Conservation (phyloP, 2,113 vertebrate genomes). For the Mormyrus iriodes region DNA sequence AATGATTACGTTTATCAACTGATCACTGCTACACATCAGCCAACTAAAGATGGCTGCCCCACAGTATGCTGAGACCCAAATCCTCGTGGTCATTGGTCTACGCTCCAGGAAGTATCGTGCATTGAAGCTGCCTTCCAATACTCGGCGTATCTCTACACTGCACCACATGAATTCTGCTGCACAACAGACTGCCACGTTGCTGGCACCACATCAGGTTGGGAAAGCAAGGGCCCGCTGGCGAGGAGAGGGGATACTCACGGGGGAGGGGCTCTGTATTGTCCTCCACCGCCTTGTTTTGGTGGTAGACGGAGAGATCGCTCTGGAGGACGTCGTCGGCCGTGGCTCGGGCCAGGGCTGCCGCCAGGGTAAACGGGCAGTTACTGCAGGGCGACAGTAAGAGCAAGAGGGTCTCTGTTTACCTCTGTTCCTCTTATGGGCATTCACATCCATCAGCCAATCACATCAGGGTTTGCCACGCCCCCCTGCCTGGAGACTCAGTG, state of each 20-base stretch:
- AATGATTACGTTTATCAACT: background rate
- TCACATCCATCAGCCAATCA: background rate
- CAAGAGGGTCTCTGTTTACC: background rate
- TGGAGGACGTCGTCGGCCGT: slow-evolving; percentile 84
- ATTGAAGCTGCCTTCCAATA: background rate
- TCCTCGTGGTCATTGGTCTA: background rate
- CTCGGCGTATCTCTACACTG: background rate
- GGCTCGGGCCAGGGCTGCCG: slow-evolving; percentile 84
- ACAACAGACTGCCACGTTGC: too few species aligned
- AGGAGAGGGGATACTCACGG: slow-evolving; percentile 64
- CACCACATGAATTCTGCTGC: background rate
- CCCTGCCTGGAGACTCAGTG: background rate
- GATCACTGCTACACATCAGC: background rate
- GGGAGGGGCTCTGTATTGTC: slow-evolving; percentile 78
- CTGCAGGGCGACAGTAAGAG: slow-evolving; percentile 50
- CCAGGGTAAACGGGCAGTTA: slow-evolving; percentile 93
- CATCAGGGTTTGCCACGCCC: background rate
- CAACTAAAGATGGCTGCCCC: background rate
- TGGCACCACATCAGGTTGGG: background rate
- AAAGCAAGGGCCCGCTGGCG: too few species aligned
- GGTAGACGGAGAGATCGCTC: slow-evolving; percentile 79
- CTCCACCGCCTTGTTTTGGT: slow-evolving; percentile 72
- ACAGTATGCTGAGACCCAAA: background rate
- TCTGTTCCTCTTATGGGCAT: background rate
- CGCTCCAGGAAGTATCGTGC: background rate